Conservation (phyloP, 2,888 invertebrate genomes). For the Anorthoa munda region DNA sequence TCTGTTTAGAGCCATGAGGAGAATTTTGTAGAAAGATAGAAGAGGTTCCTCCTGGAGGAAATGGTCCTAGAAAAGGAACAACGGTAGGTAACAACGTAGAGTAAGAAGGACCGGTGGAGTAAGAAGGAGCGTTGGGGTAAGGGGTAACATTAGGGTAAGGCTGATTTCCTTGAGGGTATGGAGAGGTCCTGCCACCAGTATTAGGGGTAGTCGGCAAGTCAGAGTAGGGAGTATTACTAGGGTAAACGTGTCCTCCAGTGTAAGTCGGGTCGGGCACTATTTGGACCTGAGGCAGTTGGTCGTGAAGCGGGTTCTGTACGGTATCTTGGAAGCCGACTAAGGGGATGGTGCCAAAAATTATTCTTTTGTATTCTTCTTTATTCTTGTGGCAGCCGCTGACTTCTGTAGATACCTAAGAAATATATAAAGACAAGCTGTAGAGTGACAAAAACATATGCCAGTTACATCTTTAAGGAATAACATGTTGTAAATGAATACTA, state of each 20-base stretch:
- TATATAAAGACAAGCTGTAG: constrained; percentile 4
- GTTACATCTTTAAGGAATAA: too few relatives aligned
- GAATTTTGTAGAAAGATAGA: neutral
- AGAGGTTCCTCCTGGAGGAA: too few relatives aligned
- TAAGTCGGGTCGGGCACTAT: constrained; percentile 70
- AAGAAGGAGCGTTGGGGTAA: constrained; percentile 55
- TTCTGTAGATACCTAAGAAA: constrained; percentile 75
- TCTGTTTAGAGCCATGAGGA: constrained; percentile 12
- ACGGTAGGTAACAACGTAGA: neutral
- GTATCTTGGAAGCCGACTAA: constrained; percentile 75
- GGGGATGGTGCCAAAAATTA: constrained; percentile 82
- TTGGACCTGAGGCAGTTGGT: constrained; percentile 71
- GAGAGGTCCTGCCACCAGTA: constrained; percentile 39
- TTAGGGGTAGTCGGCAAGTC: constrained; percentile 45
- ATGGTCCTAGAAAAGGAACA: too few relatives aligned
- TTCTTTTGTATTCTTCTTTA: constrained; percentile 67
- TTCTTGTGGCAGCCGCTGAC: constrained; percentile 79
- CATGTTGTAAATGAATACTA: too few relatives aligned
- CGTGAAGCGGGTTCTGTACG: constrained; percentile 69
- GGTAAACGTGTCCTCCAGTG: constrained; percentile 42
- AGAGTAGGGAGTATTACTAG: constrained; percentile 50
- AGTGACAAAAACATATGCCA: too few relatives aligned
- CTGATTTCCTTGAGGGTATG: constrained; percentile 49
- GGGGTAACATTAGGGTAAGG: constrained; percentile 49
- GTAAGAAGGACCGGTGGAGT: constrained; percentile 7